Evolutionary conservation across 2,113 vertebrate species (phyloP).

Genomic region (Nothobranchius kuhntae): DNA sequence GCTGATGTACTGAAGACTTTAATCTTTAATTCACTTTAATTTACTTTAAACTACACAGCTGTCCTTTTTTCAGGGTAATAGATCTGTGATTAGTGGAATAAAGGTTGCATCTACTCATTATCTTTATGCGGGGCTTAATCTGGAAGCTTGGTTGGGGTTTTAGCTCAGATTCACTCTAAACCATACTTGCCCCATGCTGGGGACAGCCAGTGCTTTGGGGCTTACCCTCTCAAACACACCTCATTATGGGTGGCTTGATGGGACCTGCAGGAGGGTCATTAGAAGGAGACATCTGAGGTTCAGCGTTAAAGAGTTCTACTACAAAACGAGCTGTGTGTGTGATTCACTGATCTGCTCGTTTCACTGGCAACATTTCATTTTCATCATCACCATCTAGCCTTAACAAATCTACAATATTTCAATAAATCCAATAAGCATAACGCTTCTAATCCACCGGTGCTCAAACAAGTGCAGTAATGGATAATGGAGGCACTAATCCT

Average conservation of each 20-base stretch:
- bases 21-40: conserved; percentile 69
- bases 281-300: conserved; percentile 57
- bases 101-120: conserved; percentile 70
- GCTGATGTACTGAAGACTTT: conserved; percentile 61
- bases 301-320: conserved; percentile 19
- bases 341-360: conserved; percentile 14
- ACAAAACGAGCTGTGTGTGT: not conserved
- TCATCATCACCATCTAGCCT: not conserved
- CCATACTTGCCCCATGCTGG: conserved; percentile 50
- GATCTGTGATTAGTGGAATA: conserved; percentile 62
- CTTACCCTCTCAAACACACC: conserved; percentile 57
- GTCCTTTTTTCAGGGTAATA: conserved; percentile 54
- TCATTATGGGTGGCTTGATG: conserved; percentile 60
- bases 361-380: conserved; percentile 20
- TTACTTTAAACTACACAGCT: conserved; percentile 49
- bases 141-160: conserved; percentile 56
- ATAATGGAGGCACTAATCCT: conserved; percentile 58
- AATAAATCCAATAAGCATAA: conserved; percentile 59
- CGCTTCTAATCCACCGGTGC: conserved; percentile 36
- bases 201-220: conserved; percentile 57
- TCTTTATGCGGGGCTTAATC: conserved; percentile 70
- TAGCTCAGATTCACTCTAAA: conserved; percentile 59
- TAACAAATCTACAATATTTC: conserved; percentile 25
- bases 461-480: conserved; percentile 5
- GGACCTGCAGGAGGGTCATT: conserved; percentile 52